Percentiles rank a stretch among this genome's conserved stretches.
phyloP scores from a whole-genome alignment of 2,113 vertebrate species.

The Panurus biarmicus region DNA sequence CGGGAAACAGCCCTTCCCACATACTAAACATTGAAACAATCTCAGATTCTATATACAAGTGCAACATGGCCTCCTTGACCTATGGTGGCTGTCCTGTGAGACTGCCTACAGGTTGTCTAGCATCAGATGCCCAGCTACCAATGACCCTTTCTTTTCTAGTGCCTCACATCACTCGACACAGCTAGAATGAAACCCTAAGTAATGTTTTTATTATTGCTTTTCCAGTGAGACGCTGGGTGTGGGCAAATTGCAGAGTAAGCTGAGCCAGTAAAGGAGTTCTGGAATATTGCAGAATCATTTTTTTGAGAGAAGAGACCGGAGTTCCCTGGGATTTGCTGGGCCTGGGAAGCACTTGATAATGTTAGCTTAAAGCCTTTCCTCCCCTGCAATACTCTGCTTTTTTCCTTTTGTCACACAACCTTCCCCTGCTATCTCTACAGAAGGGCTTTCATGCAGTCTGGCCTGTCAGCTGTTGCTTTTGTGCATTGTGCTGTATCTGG shows the following conservation, averaged over 20 bases:
- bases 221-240: not conserved
- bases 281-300: not conserved
- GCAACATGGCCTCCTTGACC: not conserved
- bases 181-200: not conserved
- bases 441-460: conserved; percentile 38
- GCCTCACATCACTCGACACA: not conserved
- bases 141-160: not conserved
- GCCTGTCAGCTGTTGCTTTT: conserved; percentile 42
- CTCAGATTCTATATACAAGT: not conserved
- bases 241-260: not conserved
- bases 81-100: not conserved
- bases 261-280: not conserved
- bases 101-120: not conserved
- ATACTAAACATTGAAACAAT: not conserved
- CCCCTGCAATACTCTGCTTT: not conserved
- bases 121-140: not conserved
- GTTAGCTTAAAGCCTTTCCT: not conserved
- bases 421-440: not conserved
- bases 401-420: not conserved
- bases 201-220: not conserved
- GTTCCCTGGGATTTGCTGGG: not conserved
- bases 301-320: not conserved
- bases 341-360: not conserved
- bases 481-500: conserved; percentile 13
- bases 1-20: not conserved